Evolutionary conservation across 2,113 vertebrate genomes (phyloP).

Genomic region (Pedetes capensis): DNA sequence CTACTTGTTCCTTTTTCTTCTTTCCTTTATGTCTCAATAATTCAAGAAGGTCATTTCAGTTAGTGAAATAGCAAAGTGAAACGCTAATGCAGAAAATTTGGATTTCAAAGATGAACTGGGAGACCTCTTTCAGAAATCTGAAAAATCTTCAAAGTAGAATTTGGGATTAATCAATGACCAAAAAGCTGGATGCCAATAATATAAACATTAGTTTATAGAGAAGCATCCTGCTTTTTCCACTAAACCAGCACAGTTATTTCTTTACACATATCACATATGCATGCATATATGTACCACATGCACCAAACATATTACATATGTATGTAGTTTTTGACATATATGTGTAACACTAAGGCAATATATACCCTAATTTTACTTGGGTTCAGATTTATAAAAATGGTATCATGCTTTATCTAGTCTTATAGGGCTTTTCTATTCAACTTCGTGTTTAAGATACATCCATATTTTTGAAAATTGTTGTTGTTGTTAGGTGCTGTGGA

Average conservation of each 20-base stretch:
- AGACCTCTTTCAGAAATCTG: background rate
- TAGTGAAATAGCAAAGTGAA: background rate
- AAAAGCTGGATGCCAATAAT: background rate
- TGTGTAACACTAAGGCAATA: background rate
- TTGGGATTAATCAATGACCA: background rate
- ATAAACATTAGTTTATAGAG: background rate
- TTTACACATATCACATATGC: too few species aligned
- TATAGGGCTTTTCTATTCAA: background rate
- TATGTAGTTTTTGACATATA: background rate
- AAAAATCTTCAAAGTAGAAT: conserved; percentile 4
- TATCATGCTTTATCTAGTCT: background rate
- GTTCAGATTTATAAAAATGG: background rate
- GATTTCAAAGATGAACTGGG: background rate
- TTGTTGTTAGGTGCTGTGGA: too few species aligned
- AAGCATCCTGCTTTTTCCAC: background rate
- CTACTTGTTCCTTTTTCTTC: background rate
- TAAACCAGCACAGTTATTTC: background rate
- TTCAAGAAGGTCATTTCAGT: background rate
- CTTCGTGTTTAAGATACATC: background rate
- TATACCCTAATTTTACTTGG: background rate
- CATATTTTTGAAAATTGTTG: background rate
- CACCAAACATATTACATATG: background rate
- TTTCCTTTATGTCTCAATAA: background rate
- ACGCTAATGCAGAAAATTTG: background rate
- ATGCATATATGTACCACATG: too few species aligned